Percentiles rank a stretch among this genome's conserved stretches.
Conservation (phyloP, 2,797 vertebrate species). For the Sebastes trivittatus region DNA sequence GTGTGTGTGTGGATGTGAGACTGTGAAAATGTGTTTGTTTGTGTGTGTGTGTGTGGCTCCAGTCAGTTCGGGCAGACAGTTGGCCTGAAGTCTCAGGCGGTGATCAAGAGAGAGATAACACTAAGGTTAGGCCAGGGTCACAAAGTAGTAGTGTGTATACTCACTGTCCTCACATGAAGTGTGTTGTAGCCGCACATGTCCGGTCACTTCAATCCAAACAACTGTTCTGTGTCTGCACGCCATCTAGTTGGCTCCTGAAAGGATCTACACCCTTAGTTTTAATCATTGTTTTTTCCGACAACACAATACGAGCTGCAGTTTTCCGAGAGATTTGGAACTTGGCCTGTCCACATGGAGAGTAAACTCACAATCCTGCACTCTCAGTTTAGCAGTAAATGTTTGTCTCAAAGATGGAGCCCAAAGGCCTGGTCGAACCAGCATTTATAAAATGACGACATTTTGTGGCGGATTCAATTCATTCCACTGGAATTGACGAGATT, state of each 20-base stretch:
- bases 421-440: not conserved
- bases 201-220: not conserved
- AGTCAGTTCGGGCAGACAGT: conserved; percentile 23
- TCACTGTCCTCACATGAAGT: not conserved
- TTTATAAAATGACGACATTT: not conserved
- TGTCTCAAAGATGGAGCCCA: not conserved
- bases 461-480: not conserved
- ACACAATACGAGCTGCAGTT: not conserved
- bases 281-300: conserved; percentile 8
- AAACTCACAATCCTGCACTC: not conserved
- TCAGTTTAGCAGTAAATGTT: not conserved
- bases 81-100: conserved; percentile 14
- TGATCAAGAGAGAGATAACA: conserved; percentile 48
- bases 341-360: not conserved
- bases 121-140: conserved; percentile 28
- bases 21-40: conserved; percentile 11
- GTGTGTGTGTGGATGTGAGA: not conserved
- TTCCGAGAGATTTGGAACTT: not conserved
- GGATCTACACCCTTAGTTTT: not conserved
- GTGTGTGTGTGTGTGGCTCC: conserved; percentile 26
- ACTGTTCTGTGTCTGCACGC: not conserved
- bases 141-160: not conserved
- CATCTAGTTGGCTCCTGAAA: conserved; percentile 1
- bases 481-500: not conserved
- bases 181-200: not conserved